Base-by-base conservation (phyloP, 2,113 vertebrate genomes). In the Myodes glareolus region DNA sequence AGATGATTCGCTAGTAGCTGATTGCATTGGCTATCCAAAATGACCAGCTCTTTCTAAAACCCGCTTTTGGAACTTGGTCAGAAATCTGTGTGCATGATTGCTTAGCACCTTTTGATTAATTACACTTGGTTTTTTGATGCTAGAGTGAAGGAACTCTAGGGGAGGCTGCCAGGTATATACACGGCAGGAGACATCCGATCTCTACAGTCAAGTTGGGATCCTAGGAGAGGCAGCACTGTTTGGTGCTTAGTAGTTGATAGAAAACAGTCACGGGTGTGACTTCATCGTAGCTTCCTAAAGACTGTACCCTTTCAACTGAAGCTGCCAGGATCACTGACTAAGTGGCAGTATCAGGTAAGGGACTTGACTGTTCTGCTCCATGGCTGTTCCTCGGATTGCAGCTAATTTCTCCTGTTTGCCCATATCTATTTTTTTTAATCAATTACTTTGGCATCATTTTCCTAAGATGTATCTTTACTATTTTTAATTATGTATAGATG, bases 391-490 rank as follows among this genome's bases (percentile, higher is more conserved):
- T 67, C 58, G 11, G 0, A 68, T 36, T 39, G 45, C 8, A 67
- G 90, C 39, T 52, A 39, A 55, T 88, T 91, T 92, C 65, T 94
- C 80, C 63, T 72, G 14, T 88, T 84, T 94, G 76, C 36, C 14
- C 39, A 73, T 88, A 19, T 10, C n/a, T n/a, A 16, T 45, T 55
- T 55, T 58, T 55, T 58, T 17, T 45, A 75, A 75, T 73, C 67
- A 39, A 13, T 73, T 58, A 75, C 36, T 61, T 55, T 89, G 42
- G 16, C 25, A 58, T 58, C 21, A 7, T 61, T 61, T 47, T 84
- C 17, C n/a, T 63, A 31, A 63, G 58, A 23, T 84, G 7, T 42
- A 63, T 63, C n/a, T 42, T 84, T 39, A 19, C 42, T 84, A 29
- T 63, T 84, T 84, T 84, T 61, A 42, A 42, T 31, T 42, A 12